Base-by-base conservation (phyloP, 1,140 invertebrate species). In the Neodiprion pinetum region DNA sequence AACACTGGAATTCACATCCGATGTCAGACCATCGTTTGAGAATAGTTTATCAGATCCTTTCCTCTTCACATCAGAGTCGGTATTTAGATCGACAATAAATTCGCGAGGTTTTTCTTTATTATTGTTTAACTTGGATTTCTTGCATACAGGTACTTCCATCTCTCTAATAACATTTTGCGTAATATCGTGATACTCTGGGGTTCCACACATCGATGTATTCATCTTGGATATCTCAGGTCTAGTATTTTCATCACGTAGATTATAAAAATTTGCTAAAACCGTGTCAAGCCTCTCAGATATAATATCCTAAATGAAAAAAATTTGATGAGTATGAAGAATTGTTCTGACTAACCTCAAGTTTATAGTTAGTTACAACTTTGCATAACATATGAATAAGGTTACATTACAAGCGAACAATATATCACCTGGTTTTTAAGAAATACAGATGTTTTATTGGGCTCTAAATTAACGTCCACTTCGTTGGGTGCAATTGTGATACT, bases 381-480 rank as follows among this genome's bases (percentile, higher is more conserved):
- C 28, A 40, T 40, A 40, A 40, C 28, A 40, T 1, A 40, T 40
- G 28, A 40, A 40, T 40, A 40, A 5, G 28, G 28, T 40, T 40
- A 40, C 28, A 40, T 40, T 40, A 40, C 28, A 40, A 40, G 28
- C 28, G 28, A 40, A 40, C 28, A 40, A 40, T 40, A 61, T 0
- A 5, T 76, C 78, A 86, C 83, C 79, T 91, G 84, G 79, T 91
- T 86, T 71, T 89, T 89, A 14, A 93, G 80, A 47, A 92, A 81
- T 23, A 93, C 85, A 84, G 84, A 84, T 69, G 90, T 90, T 85
- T 93, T 93, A 81, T 93, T 92, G 8, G 92, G 92, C 77, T 93
- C 92, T 61, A 93, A 77, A 85, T 93, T 93, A 10, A 93, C 87
- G 86, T 93, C 93, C 47, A 93, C 69, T 50, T 86, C 78, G 47